Evolutionary conservation across 2,113 vertebrate species (phyloP).

Genomic region (Macaca mulatta): DNA sequence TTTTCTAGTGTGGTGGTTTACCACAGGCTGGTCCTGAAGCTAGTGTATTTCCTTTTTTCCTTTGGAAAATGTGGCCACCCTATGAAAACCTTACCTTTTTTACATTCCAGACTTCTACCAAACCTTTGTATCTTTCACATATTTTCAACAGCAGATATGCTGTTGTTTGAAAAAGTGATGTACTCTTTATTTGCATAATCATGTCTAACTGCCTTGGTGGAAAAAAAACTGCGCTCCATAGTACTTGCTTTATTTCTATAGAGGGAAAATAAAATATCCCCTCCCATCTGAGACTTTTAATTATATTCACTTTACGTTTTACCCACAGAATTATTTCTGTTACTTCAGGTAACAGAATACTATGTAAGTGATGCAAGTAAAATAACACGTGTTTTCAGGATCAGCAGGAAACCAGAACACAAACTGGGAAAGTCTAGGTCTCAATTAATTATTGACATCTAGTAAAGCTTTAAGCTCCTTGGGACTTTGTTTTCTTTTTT

Average conservation of each 20-base stretch:
- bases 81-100: background rate
- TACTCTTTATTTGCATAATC: background rate
- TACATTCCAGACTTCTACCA: background rate
- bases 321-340: background rate
- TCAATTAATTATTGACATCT: background rate
- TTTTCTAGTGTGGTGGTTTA: background rate
- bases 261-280: background rate
- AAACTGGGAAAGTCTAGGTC: background rate
- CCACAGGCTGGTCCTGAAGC: background rate
- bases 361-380: background rate
- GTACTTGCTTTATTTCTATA: background rate
- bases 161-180: background rate
- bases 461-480: background rate
- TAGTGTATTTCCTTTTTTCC: background rate
- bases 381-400: background rate
- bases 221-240: background rate
- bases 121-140: background rate
- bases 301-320: conserved; percentile 24
- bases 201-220: background rate
- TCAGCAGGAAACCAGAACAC: background rate
- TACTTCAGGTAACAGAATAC: background rate
- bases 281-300: conserved; percentile 13
- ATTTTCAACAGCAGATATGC: background rate
- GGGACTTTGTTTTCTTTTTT: background rate
- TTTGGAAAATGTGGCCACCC: background rate